These are phyloP conservation scores for Drosophila bifasciata DNA, from an alignment of 1,140 invertebrate genomes.

Conservation along the genomic window DNA sequence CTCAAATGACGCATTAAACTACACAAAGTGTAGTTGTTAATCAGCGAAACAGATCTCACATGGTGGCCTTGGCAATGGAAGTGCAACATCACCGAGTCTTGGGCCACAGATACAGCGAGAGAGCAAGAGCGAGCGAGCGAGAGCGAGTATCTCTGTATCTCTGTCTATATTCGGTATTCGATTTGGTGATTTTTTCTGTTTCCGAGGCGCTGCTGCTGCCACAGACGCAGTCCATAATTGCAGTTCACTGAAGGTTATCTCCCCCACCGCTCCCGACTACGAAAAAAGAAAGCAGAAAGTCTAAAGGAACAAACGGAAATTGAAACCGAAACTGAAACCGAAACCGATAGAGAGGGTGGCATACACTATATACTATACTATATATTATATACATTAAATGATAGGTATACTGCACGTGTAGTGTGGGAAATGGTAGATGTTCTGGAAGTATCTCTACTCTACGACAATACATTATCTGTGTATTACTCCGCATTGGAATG, in stretches of 20 bases:
- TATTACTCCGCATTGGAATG: no score
- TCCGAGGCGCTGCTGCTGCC: constrained; percentile 27
- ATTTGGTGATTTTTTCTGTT: constrained; percentile 13
- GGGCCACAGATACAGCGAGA: not conserved
- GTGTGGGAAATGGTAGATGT: no score
- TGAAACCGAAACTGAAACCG: not conserved
- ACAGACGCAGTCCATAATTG: constrained; percentile 16
- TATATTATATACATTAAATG: constrained; percentile 5
- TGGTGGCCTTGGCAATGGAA: constrained; percentile 30
- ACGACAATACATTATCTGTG: no score
- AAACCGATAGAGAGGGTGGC: constrained; percentile 30
- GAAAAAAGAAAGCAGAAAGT: constrained; percentile 5
- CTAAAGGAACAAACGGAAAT: constrained; percentile 20
- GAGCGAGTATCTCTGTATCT: constrained; percentile 41
- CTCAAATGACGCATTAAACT: constrained; percentile 42
- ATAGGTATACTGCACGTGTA: no score
- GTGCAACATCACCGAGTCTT: constrained; percentile 15
- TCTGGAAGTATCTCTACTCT: no score
- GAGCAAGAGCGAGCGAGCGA: no score
- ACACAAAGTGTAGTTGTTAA: constrained; percentile 8
- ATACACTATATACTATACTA: constrained; percentile 4
- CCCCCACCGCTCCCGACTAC: not conserved
- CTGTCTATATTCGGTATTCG: not conserved
- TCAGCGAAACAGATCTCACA: constrained; percentile 12
- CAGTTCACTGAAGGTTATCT: constrained; percentile 28